Evolutionary conservation across 2,797 vertebrate species (phyloP), one percentile per base, ranked within the genome.

Genomic region (Gallirallus australis): DNA sequence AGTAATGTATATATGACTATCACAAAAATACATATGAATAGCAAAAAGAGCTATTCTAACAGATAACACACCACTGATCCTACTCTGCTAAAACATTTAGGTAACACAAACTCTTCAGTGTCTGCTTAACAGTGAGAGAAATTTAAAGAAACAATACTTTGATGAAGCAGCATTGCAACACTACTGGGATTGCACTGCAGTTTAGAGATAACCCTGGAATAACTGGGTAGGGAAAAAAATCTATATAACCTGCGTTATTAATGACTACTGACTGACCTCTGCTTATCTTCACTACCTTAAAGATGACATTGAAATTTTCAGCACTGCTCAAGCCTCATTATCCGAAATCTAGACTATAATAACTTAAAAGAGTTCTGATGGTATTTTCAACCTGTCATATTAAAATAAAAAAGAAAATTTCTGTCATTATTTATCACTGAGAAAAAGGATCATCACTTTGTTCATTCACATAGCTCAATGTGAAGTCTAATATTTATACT

Each of bases 241-340:
- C 96, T 93, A 95, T 97, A 89, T 39, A 82, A 60, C 39, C 84
- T 83, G 81, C 2, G 2, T 95, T 96, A 97, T 95, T 97, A 97
- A 97, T 90, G 91, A 82, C 89, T 91, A 70, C 71, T 52, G 85
- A 77, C 70, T 93, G 73, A 94, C 95, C 95, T 96, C 85, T 86
- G 80, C 91, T 97, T 97, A 97, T 95, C 95, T 96, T 71, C 81
- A 60, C 37, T 83, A 50, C 94, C 90, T 94, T 86, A 95, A 96
- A 96, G 94, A 96, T 91, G 89, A 97, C 96, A 97, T 63, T 97
- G 97, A 95, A 97, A 96, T 96, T 92, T 93, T 90, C 86, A 94
- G 65, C 76, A 85, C 85, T 91, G 77, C 86, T 92, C 76, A 73
- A 92, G 73, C 31, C 83, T 95, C 42, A 47, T 66, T 90, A 95